Base-by-base conservation (phyloP, 2,888 invertebrate genomes). In the Noctua fimbriata region DNA sequence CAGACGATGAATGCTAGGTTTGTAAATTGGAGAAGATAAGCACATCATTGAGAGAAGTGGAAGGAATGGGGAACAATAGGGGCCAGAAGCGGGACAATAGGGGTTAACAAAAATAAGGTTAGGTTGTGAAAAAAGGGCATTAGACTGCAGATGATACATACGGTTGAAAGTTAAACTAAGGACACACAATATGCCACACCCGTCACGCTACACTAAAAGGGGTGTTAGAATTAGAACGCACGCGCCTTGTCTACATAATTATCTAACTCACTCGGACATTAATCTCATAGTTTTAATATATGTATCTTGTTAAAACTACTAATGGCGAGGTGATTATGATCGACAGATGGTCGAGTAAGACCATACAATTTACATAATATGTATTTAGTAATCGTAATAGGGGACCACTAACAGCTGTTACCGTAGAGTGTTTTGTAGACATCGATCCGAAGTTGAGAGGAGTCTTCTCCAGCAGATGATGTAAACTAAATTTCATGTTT, bases 191-290 rank as follows among this genome's bases (percentile, higher is more conserved):
- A 63, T 24, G 32, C 32, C 14, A 67, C 49, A 52, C 18, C 10
- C n/a, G 85, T 67, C 47, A 72, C 81, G 85, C 60, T 69, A 52
- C 72, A 85, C 16, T 10, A 9, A 71, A 21, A 85, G 81, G 85
- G 85, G 81, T 32, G 32, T 2, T 28, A 70, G 16, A 16, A n/a
- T 3, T n/a, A 70, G 9, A 14, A n/a, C 16, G 21, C 24, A 60
- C 28, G 21, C 12, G 63, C 16, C 3, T 24, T 44, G 36, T 55
- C 36, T 63, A 36, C 21, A 52, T 47, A 36, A 52, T 14, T 49
- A 73, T 28, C n/a, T 10, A 55, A 47, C 47, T 58, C 24, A 58
- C 32, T 21, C 49, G 49, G 16, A 77, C 49, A 47, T 28, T 49
- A 32, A 12, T 21, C 41, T 41, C 21, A 9, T 52, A 28, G 65